A percentile compares a stretch with the other conserved stretches of the same genome.
phyloP scores from a whole-genome alignment of 2,113 vertebrate species.

The Sigmodon hispidus region DNA sequence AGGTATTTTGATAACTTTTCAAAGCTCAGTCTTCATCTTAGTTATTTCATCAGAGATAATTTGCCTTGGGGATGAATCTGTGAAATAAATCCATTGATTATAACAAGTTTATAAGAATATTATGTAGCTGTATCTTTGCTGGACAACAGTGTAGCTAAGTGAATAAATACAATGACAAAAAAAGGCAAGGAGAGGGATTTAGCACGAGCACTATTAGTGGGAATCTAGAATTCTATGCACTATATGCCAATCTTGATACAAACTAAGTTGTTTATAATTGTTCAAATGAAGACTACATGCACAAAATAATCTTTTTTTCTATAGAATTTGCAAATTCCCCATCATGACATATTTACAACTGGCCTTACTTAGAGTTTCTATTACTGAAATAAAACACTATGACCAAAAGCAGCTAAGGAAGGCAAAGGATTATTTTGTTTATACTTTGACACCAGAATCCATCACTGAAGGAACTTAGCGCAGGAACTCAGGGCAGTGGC shows the following conservation, averaged over 20 bases:
- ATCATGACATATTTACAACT: not conserved
- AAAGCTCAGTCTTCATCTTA: not conserved
- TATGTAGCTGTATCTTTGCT: not conserved
- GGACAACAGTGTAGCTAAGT: not conserved
- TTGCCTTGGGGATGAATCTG: not conserved
- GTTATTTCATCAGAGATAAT: not conserved
- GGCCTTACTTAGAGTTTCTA: not conserved
- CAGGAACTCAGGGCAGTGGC: not conserved
- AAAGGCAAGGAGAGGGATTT: conserved; percentile 5
- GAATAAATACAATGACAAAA: not conserved
- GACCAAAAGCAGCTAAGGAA: not conserved
- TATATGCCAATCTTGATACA: conserved; percentile 33
- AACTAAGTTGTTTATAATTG: conserved; percentile 16
- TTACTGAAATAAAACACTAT: not conserved
- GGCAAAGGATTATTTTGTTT: not conserved
- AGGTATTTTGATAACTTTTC: not conserved
- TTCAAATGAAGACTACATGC: not conserved
- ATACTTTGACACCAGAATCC: not conserved
- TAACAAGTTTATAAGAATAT: not conserved
- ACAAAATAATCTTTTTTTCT: not conserved
- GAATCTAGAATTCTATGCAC: not conserved
- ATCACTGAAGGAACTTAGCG: not conserved
- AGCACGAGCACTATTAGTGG: not conserved
- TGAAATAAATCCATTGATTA: not conserved
- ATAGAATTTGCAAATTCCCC: not conserved